phyloP scores from a whole-genome alignment of 2,888 invertebrate genomes.

The Chymomyza amoena region DNA sequence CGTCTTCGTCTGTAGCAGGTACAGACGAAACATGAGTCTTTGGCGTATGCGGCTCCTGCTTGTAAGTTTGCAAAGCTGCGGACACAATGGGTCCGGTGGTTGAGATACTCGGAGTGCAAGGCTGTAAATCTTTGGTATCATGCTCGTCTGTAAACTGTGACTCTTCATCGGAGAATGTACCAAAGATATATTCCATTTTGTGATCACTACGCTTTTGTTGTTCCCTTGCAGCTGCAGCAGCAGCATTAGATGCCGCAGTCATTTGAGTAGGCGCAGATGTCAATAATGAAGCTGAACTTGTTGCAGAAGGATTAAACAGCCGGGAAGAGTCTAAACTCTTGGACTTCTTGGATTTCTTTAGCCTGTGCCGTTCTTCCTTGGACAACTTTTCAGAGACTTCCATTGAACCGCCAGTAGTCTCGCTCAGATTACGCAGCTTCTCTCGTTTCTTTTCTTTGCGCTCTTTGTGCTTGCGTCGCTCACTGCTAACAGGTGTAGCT shows the following conservation, averaged over 20 bases:
- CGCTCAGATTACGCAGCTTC: conserved; percentile 69
- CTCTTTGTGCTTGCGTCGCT: conserved; percentile 78
- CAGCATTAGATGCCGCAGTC: conserved; percentile 9
- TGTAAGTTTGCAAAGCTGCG: conserved; percentile 77
- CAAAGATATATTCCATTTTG: conserved; percentile 93
- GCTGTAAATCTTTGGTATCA: conserved; percentile 50
- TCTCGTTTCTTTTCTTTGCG: conserved; percentile 78
- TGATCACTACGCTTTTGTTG: conserved; percentile 85
- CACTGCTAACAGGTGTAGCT: conserved; percentile 38
- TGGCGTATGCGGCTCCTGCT: conserved; percentile 73
- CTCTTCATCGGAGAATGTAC: conserved; percentile 88
- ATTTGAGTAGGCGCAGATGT: conserved; percentile 1
- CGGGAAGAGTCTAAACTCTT: conserved; percentile 71
- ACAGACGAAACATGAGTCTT: conserved; percentile 65
- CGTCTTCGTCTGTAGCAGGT: neutral
- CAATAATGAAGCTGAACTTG: neutral
- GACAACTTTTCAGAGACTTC: conserved; percentile 66
- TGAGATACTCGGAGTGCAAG: conserved; percentile 18
- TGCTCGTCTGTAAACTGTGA: conserved; percentile 69
- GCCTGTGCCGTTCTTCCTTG: conserved; percentile 78
- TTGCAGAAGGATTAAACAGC: conserved; percentile 37
- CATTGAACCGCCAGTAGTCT: conserved; percentile 48
- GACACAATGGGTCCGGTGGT: conserved; percentile 76
- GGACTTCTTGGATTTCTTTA: conserved; percentile 81
- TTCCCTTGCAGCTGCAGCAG: conserved; percentile 20